Percentiles rank a stretch among this genome's conserved stretches.
Evolutionary conservation across 2,888 invertebrate species (phyloP).

Genomic region (Dasypolia templi): DNA sequence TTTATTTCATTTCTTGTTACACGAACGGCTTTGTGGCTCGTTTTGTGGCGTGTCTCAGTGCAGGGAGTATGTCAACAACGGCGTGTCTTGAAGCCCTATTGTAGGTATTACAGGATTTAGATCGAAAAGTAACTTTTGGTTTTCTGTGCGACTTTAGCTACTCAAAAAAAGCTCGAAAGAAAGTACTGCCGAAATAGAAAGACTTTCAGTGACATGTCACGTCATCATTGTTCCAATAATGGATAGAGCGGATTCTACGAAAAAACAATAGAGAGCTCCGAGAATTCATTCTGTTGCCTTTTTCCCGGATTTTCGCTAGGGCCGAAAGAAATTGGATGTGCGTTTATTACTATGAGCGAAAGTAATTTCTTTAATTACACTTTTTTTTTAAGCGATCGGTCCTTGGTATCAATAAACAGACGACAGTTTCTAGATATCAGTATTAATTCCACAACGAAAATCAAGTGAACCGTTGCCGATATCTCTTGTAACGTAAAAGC

Average conservation of each 20-base stretch:
- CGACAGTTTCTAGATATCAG: constrained; percentile 12
- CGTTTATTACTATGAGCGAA: constrained; percentile 27
- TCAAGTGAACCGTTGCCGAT: constrained; percentile 32
- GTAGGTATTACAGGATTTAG: constrained; percentile 14
- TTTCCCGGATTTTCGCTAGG: constrained; percentile 11
- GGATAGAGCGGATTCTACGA: constrained; percentile 26
- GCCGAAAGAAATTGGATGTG: constrained; percentile 21
- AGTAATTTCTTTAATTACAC: constrained; percentile 9
- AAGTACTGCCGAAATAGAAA: background rate
- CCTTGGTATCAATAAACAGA: constrained; percentile 6
- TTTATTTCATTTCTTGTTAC: constrained; percentile 63
- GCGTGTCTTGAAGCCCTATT: constrained; percentile 1
- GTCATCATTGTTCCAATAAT: constrained; percentile 52
- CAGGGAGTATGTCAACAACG: constrained; percentile 45
- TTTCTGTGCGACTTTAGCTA: background rate
- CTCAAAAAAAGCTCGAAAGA: constrained; percentile 4
- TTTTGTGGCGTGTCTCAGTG: constrained; percentile 34
- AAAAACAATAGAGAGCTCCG: constrained; percentile 44
- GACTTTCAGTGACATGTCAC: constrained; percentile 36
- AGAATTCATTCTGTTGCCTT: constrained; percentile 34
- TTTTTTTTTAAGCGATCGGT: background rate
- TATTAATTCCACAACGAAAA: constrained; percentile 44
- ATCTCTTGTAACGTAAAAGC: constrained; percentile 52
- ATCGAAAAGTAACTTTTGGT: background rate
- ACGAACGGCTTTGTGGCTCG: constrained; percentile 48